Conservation (phyloP, 2,113 vertebrate species). For the Nyctibius bracteatus region DNA sequence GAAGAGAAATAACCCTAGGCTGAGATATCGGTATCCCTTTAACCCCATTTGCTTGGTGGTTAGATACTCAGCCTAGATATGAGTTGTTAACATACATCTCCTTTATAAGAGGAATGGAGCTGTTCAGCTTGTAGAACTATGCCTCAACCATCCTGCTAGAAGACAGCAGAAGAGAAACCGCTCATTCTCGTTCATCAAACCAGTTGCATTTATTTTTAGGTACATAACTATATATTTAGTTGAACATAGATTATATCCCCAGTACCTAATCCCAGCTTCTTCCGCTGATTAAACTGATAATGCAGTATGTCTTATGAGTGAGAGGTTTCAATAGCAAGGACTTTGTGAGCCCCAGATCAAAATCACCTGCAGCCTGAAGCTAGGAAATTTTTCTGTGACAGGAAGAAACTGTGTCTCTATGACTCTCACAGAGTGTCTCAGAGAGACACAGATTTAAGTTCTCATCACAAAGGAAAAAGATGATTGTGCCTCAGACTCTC, state of each 20-base stretch:
- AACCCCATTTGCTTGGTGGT: neutral
- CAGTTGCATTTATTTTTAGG: neutral
- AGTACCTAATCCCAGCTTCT: neutral
- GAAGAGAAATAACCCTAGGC: neutral
- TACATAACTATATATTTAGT: neutral
- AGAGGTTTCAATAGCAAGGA: neutral
- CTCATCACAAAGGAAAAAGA: neutral
- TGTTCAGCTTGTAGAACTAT: neutral
- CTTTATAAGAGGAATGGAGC: neutral
- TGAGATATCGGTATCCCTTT: neutral
- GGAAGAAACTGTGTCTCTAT: neutral
- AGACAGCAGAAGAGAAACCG: neutral
- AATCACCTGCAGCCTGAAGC: neutral
- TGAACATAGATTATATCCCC: neutral
- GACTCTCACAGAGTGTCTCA: neutral
- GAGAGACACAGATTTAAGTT: neutral
- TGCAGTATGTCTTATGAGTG: neutral
- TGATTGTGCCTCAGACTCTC: neutral
- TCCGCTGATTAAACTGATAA: neutral
- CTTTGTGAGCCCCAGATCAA: neutral
- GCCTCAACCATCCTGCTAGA: neutral
- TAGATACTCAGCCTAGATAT: neutral
- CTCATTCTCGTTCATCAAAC: neutral
- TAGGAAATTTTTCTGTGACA: neutral
- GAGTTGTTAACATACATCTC: neutral